Base-by-base conservation (phyloP, 2,888 invertebrate species). In the Candidula unifasciata region DNA sequence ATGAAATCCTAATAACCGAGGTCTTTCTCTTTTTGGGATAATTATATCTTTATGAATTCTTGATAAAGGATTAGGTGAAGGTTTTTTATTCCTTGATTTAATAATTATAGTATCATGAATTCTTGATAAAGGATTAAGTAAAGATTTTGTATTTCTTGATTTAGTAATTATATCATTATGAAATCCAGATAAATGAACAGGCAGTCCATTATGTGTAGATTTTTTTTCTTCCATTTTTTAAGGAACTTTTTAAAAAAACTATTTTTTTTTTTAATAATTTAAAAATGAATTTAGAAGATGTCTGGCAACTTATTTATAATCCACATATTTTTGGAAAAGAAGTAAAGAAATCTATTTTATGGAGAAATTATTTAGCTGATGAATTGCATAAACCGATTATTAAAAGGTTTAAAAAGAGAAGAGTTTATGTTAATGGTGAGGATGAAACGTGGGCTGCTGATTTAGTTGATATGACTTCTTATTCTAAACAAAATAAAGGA, bases 401-500 rank as follows among this genome's bases (percentile, higher is more conserved):
- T 71, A 71, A 35, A 37, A 71, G 35, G 2, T 71, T 71, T 71
- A 35, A 37, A 71, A 71, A 71, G 27, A 71, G 71, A 44, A 44
- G 35, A 71, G 35, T 44, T 18, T 33, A 33, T 37, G 68, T 68
- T 10, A 68, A 68, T 1, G 30, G 30, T n/a, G 27, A 27, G 6
- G 68, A 68, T 68, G 27, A 71, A 71, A 35, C 35, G 35, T 71
- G 71, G 71, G 71, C 71, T 37, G 71, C 71, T 71, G 71, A 71
- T 71, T 44, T 71, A 35, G 44, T 71, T 71, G 71, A 71, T 44
- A 71, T 71, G 71, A 33, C 71, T 37, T 37, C 37, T 35, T 71
- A 24, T 37, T 71, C 71, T 37, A 71, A 71, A 71, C 71, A 71
- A 3, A 74, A 74, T 74, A 74, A 74, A 74, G 37, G 52, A 30